phyloP scores from a whole-genome alignment of 2,888 invertebrate genomes.

The Chalcosyrphus nemorum region DNA sequence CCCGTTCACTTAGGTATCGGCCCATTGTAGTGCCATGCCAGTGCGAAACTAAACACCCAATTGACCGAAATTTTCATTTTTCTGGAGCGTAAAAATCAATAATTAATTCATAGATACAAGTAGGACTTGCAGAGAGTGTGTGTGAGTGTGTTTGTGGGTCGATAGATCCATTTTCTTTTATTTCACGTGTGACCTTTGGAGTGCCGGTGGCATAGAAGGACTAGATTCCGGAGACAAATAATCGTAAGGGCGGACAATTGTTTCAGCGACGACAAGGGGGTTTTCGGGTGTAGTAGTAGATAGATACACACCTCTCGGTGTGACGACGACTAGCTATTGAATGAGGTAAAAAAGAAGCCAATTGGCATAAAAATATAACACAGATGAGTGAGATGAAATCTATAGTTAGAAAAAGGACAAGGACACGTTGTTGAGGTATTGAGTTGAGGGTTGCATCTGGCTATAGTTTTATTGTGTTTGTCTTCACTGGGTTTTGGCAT shows the following conservation, averaged over 20 bases:
- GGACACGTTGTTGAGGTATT: conserved; percentile 47
- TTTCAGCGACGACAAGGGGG: neutral
- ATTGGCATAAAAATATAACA: conserved; percentile 55
- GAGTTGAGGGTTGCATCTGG: conserved; percentile 26
- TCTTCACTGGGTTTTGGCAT: conserved; percentile 17
- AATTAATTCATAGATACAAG: conserved; percentile 38
- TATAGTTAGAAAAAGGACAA: conserved; percentile 57
- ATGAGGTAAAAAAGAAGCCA: conserved; percentile 32
- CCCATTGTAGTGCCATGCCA: conserved; percentile 17
- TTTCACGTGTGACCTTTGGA: conserved; percentile 59
- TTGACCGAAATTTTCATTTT: conserved; percentile 44
- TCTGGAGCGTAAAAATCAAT: conserved; percentile 50
- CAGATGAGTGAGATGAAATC: conserved; percentile 22
- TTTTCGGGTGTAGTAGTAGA: neutral
- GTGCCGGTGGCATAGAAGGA: conserved; percentile 3
- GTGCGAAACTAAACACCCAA: conserved; percentile 35
- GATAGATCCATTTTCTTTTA: conserved; percentile 39
- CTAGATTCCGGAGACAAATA: conserved; percentile 49
- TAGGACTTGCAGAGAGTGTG: too few relatives aligned
- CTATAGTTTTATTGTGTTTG: neutral
- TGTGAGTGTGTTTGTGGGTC: conserved; percentile 11
- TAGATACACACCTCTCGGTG: neutral
- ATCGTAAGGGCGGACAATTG: conserved; percentile 32
- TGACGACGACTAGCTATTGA: neutral
- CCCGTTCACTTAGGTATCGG: conserved; percentile 8